A percentile compares a stretch with the other conserved stretches of the same genome.
phyloP scores from a whole-genome alignment of 2,888 invertebrate genomes.

The Drosophila leonis region DNA sequence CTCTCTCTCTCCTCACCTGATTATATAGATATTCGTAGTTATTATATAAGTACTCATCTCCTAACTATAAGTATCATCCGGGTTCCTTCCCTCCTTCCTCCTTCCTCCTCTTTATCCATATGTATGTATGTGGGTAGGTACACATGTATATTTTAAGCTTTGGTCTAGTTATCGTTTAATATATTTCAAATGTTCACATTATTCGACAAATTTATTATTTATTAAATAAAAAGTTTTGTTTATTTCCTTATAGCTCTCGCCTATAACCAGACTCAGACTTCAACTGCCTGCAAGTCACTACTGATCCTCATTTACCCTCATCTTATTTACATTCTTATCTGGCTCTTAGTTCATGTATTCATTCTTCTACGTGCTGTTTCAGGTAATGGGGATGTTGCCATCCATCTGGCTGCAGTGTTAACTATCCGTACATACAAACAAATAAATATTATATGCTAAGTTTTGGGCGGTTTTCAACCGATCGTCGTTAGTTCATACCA shows the following conservation, averaged over 20 bases:
- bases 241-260: not conserved
- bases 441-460: slow-evolving; percentile 76
- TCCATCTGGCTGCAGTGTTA: slow-evolving; percentile 36
- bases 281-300: slow-evolving; percentile 9
- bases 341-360: slow-evolving; percentile 8
- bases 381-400: slow-evolving; percentile 46
- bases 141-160: slow-evolving; percentile 65
- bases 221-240: slow-evolving; percentile 23
- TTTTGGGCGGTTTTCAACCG: slow-evolving; percentile 75
- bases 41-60: slow-evolving; percentile 43
- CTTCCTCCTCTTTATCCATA: no score
- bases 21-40: slow-evolving; percentile 37
- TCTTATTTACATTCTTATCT: slow-evolving; percentile 33
- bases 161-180: slow-evolving; percentile 71
- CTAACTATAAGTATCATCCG: slow-evolving; percentile 37
- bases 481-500: slow-evolving; percentile 63
- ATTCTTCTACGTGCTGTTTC: slow-evolving; percentile 19
- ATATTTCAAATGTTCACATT: slow-evolving; percentile 44
- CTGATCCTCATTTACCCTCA: slow-evolving; percentile 22
- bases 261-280: slow-evolving; percentile 5
- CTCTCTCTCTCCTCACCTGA: slow-evolving; percentile 7
- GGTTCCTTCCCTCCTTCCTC: not conserved
- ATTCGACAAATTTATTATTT: slow-evolving; percentile 40
- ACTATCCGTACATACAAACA: slow-evolving; percentile 64
- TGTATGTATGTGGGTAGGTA: slow-evolving; percentile 26